phyloP scores from a whole-genome alignment of 2,888 invertebrate species.

The Drosophila ustulata region DNA sequence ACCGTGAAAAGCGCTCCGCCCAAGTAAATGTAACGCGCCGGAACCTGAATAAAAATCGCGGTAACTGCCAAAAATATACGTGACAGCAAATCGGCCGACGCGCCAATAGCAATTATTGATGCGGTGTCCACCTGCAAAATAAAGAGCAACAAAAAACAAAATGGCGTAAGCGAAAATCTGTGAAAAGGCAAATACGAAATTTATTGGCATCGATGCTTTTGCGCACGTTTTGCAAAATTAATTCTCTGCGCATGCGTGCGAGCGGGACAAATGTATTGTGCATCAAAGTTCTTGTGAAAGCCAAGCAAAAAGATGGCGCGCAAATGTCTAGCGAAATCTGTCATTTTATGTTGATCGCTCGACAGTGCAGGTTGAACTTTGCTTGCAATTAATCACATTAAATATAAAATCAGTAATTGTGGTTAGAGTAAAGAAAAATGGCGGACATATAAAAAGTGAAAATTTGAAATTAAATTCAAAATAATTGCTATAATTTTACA shows the following conservation, averaged over 20 bases:
- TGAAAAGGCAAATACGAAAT: background rate
- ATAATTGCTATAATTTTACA: too few relatives aligned
- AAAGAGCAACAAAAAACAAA: conserved; percentile 2
- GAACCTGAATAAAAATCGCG: conserved; percentile 87
- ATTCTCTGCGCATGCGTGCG: background rate
- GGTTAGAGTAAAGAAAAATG: too few relatives aligned
- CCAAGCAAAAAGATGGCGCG: background rate
- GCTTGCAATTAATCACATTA: background rate
- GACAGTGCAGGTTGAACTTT: background rate
- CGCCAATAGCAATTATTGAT: conserved; percentile 89
- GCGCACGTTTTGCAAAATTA: background rate
- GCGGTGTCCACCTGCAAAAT: conserved; percentile 87
- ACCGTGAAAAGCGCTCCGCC: conserved; percentile 88
- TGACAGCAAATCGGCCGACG: conserved; percentile 89
- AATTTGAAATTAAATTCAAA: too few relatives aligned
- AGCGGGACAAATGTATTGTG: background rate
- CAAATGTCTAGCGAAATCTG: background rate
- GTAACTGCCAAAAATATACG: conserved; percentile 88
- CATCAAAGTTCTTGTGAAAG: background rate
- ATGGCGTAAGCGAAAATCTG: conserved; percentile 2
- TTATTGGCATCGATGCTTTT: background rate
- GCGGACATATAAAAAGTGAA: too few relatives aligned
- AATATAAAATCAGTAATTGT: too few relatives aligned
- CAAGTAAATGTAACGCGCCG: conserved; percentile 88
- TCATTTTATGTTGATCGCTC: too few relatives aligned